A percentile compares a stretch with the other conserved stretches of the same genome.
phyloP scores from a whole-genome alignment of 1,140 invertebrate genomes.

The Drosophila bifasciata region DNA sequence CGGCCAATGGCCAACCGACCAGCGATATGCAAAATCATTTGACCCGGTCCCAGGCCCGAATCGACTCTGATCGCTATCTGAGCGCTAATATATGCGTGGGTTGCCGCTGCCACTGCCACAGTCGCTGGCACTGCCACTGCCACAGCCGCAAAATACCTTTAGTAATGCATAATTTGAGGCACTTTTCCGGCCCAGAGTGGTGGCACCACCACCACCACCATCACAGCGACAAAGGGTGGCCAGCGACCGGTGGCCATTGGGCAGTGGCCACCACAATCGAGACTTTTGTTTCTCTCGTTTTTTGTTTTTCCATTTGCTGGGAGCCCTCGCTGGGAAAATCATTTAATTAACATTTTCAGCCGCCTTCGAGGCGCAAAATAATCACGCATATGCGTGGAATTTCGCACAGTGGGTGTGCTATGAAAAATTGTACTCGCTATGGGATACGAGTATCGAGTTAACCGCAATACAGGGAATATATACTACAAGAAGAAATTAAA shows the following conservation, averaged over 20 bases:
- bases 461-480: no score
- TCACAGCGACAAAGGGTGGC: slow-evolving; percentile 10
- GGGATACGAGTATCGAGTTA: no score
- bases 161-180: slow-evolving; percentile 76
- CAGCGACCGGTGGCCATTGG: slow-evolving; percentile 2
- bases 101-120: slow-evolving; percentile 21
- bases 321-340: slow-evolving; percentile 68
- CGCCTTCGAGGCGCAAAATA: slow-evolving; percentile 77
- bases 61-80: slow-evolving; percentile 65
- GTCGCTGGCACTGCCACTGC: slow-evolving; percentile 6
- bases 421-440: neutral
- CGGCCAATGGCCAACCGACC: slow-evolving; percentile 14
- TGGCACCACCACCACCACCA: slow-evolving; percentile 27
- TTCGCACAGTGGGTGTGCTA: slow-evolving; percentile 28
- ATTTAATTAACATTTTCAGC: slow-evolving; percentile 80
- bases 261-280: slow-evolving; percentile 64
- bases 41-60: slow-evolving; percentile 42
- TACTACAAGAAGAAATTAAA: neutral
- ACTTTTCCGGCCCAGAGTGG: slow-evolving; percentile 68
- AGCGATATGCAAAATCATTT: slow-evolving; percentile 75
- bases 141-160: slow-evolving; percentile 44
- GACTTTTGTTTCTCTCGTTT: slow-evolving; percentile 38
- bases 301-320: slow-evolving; percentile 46
- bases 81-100: slow-evolving; percentile 64
- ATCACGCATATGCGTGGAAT: slow-evolving; percentile 73